A percentile compares a stretch with the other conserved stretches of the same genome.
These are phyloP conservation scores for Himalopsyche tibetana DNA, from an alignment of 2,888 invertebrate genomes.

Conservation along the genomic window DNA sequence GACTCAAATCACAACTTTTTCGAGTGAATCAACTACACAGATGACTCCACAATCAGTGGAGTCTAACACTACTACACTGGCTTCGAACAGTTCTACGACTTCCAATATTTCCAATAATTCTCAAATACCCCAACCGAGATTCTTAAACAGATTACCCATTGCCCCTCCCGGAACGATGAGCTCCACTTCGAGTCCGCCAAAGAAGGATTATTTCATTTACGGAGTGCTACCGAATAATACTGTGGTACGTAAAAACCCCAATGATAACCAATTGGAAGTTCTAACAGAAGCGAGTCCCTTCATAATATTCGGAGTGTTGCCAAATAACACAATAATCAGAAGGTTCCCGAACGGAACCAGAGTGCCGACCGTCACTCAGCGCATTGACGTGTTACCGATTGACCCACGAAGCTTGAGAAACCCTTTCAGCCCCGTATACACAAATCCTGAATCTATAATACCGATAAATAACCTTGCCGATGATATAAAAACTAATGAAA, in stretches of 20 bases:
- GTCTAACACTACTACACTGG: constrained; percentile 44
- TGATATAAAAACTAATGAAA: constrained; percentile 82
- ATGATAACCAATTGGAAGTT: constrained; percentile 80
- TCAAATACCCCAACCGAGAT: constrained; percentile 56
- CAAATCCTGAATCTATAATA: constrained; percentile 78
- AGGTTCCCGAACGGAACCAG: constrained; percentile 88
- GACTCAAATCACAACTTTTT: constrained; percentile 31
- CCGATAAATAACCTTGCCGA: constrained; percentile 78
- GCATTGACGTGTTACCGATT: constrained; percentile 79
- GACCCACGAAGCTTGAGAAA: constrained; percentile 79
- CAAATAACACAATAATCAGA: constrained; percentile 87
- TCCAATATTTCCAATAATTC: constrained; percentile 53
- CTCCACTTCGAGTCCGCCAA: constrained; percentile 70
- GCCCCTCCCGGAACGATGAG: constrained; percentile 63
- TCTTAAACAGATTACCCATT: constrained; percentile 66
- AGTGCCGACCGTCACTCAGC: constrained; percentile 81
- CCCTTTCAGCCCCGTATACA: constrained; percentile 80
- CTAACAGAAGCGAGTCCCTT: constrained; percentile 84
- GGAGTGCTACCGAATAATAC: constrained; percentile 88
- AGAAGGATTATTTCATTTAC: constrained; percentile 84
- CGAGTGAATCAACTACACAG: constrained; percentile 27
- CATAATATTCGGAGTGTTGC: constrained; percentile 85
- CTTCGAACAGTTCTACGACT: constrained; percentile 53
- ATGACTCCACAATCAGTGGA: neutral
- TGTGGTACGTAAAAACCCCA: constrained; percentile 85